A percentile compares a stretch with the other conserved stretches of the same genome.
phyloP scores from a whole-genome alignment of 2,888 invertebrate species.

The Callimorpha dominula region DNA sequence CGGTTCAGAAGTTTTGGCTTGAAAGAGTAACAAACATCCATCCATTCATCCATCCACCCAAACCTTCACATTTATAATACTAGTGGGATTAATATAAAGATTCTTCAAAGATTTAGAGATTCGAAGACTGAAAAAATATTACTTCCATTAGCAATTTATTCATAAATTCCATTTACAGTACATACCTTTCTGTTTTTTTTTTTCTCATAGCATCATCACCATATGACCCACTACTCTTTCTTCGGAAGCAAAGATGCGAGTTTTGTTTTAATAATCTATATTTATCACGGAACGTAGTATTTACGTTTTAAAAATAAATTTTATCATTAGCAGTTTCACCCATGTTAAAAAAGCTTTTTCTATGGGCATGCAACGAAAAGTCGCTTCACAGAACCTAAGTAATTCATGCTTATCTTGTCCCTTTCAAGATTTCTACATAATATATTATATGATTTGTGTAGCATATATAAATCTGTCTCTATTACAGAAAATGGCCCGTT shows the following conservation, averaged over 20 bases:
- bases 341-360: background rate
- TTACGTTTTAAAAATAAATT: too few relatives aligned
- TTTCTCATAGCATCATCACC: slow-evolving; percentile 64
- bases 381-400: background rate
- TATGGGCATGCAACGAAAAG: background rate
- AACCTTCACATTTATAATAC: too few relatives aligned
- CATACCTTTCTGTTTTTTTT: background rate
- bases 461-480: background rate
- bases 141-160: too few relatives aligned
- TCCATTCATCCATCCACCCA: too few relatives aligned
- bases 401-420: background rate
- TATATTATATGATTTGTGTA: background rate
- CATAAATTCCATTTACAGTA: background rate
- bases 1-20: too few relatives aligned
- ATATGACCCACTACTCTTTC: slow-evolving; percentile 74
- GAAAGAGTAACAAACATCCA: too few relatives aligned
- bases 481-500: background rate
- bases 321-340: too few relatives aligned
- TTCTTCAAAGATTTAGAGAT: too few relatives aligned
- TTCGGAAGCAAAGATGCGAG: slow-evolving; percentile 75
- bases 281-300: too few relatives aligned
- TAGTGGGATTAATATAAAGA: too few relatives aligned
- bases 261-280: too few relatives aligned
- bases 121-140: too few relatives aligned
- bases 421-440: background rate